phyloP scores from a whole-genome alignment of 2,888 invertebrate genomes.

The Parascotia fuliginaria region DNA sequence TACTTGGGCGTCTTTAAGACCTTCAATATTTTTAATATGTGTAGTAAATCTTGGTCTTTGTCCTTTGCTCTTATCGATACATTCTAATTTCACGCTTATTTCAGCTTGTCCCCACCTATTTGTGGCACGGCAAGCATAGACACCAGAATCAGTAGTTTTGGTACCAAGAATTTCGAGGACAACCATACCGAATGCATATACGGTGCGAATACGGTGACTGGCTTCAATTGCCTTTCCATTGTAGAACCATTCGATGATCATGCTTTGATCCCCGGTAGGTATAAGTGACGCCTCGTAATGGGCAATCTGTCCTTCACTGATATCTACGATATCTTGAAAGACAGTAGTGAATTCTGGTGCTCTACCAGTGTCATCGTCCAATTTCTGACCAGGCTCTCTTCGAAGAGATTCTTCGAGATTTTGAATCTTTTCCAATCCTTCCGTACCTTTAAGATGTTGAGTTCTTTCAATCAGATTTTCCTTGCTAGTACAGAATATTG shows the following conservation, averaged over 20 bases:
- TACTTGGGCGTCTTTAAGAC: slow-evolving; percentile 96
- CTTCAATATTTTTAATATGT: slow-evolving; percentile 93
- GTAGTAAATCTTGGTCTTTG: slow-evolving; percentile 95
- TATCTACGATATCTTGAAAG: slow-evolving; percentile 92
- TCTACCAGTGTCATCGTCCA: slow-evolving; percentile 92
- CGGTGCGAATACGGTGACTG: slow-evolving; percentile 95
- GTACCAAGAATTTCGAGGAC: slow-evolving; percentile 98
- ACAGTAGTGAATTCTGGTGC: slow-evolving; percentile 95
- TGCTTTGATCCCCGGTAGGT: slow-evolving; percentile 96
- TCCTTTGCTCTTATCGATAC: slow-evolving; percentile 93
- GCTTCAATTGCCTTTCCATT: slow-evolving; percentile 95
- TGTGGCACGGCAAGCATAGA: slow-evolving; percentile 94
- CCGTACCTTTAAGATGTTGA: slow-evolving; percentile 97
- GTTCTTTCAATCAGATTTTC: slow-evolving; percentile 94
- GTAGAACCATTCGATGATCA: slow-evolving; percentile 98
- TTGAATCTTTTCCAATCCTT: slow-evolving; percentile 96
- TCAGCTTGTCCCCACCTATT: slow-evolving; percentile 96
- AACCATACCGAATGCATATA: slow-evolving; percentile 99
- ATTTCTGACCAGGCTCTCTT: slow-evolving; percentile 88
- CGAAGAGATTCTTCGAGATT: slow-evolving; percentile 95
- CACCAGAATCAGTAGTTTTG: slow-evolving; percentile 96
- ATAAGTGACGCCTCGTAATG: slow-evolving; percentile 98
- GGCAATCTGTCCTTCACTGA: slow-evolving; percentile 97
- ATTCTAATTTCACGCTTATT: slow-evolving; percentile 92
- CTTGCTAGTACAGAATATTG: slow-evolving; percentile 93